These are phyloP conservation scores for Ophraella communa DNA, from an alignment of 2,888 invertebrate genomes.

Conservation along the genomic window DNA sequence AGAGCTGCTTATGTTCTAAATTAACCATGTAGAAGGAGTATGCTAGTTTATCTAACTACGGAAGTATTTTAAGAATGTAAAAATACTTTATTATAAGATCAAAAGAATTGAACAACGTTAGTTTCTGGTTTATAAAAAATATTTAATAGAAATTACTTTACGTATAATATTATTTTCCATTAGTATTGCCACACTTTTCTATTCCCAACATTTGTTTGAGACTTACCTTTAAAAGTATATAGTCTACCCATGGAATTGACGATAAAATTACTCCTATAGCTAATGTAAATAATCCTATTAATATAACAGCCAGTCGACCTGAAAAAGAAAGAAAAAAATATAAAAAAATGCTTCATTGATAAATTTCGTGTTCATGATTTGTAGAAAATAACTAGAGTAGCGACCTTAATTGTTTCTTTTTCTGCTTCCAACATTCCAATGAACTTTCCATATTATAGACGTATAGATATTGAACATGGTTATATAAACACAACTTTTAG, in stretches of 20 bases:
- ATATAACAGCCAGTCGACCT: constrained; percentile 82
- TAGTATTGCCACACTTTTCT: no score
- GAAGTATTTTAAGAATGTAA: no score
- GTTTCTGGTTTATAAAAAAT: no score
- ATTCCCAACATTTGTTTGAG: neutral
- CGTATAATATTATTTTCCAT: no score
- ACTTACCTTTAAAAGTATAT: constrained; percentile 82
- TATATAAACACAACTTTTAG: no score
- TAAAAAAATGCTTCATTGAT: neutral
- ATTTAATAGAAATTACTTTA: no score
- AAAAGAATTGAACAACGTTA: no score
- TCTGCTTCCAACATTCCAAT: neutral
- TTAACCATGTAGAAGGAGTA: no score
- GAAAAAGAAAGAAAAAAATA: constrained; percentile 60
- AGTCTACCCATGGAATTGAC: constrained; percentile 88
- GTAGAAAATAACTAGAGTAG: neutral
- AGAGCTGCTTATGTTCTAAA: no score
- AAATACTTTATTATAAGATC: no score
- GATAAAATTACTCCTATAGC: constrained; percentile 81
- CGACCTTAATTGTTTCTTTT: neutral
- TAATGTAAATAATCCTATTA: constrained; percentile 81
- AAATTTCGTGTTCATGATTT: neutral
- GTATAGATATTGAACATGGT: neutral
- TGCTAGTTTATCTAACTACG: no score
- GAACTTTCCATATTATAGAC: neutral